These are phyloP conservation scores for Drosophila affinis DNA, from an alignment of 2,888 invertebrate genomes.

Conservation along the genomic window DNA sequence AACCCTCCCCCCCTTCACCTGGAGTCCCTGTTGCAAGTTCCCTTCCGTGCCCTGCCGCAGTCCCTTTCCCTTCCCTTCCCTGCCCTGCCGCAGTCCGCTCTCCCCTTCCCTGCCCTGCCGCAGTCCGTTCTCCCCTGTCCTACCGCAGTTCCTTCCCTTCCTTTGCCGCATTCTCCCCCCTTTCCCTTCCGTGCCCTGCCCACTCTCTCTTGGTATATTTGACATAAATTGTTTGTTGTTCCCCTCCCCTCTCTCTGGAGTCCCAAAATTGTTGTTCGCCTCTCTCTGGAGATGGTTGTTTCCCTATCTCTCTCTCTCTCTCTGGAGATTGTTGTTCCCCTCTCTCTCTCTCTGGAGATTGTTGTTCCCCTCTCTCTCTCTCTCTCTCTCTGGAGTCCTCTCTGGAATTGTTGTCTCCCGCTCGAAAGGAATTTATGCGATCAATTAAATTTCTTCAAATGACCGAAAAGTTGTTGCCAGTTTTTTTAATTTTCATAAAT, in stretches of 20 bases:
- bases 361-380: background rate
- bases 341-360: no score
- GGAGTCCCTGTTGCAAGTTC: background rate
- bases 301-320: background rate
- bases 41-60: no score
- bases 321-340: background rate
- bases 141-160: background rate
- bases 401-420: slow-evolving; percentile 20
- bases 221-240: slow-evolving; percentile 66
- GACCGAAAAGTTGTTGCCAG: slow-evolving; percentile 72
- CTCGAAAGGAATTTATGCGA: slow-evolving; percentile 74
- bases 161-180: no score
- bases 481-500: slow-evolving; percentile 83
- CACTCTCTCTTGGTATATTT: slow-evolving; percentile 43
- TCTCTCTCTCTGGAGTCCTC: no score
- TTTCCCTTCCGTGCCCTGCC: no score
- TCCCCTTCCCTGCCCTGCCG: no score
- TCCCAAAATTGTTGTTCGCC: background rate
- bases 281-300: background rate
- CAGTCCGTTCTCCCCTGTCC: background rate
- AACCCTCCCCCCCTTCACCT: slow-evolving; percentile 5
- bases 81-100: no score
- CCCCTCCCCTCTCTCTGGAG: background rate
- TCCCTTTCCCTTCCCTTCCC: no score
- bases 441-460: slow-evolving; percentile 79